Evolutionary conservation across 2,797 vertebrate genomes (phyloP).

Genomic region (Clarias laeviceps): DNA sequence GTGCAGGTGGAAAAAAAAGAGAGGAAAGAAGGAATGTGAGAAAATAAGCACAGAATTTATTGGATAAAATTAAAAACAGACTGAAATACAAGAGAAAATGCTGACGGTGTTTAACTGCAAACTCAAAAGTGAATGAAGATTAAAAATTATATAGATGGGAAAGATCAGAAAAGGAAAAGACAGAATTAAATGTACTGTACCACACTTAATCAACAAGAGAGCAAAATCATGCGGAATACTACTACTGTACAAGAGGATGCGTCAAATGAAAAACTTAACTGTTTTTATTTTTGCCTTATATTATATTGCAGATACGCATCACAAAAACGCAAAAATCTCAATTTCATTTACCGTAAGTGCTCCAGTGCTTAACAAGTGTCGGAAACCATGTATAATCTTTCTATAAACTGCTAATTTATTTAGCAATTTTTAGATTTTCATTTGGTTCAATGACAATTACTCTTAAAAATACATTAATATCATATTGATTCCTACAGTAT

Average conservation of each 20-base stretch:
- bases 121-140: slow-evolving; percentile 45
- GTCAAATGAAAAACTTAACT: not conserved
- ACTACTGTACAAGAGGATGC: not conserved
- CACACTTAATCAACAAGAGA: slow-evolving; percentile 14
- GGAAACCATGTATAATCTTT: too few species aligned
- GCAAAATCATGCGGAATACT: slow-evolving; percentile 12
- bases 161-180: slow-evolving; percentile 29
- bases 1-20: slow-evolving; percentile 48
- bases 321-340: not conserved
- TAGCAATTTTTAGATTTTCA: not conserved
- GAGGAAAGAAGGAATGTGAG: slow-evolving; percentile 60
- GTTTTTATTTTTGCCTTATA: not conserved
- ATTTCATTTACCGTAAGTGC: not conserved
- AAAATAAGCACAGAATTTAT: slow-evolving; percentile 72
- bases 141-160: slow-evolving; percentile 42
- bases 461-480: not conserved
- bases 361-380: not conserved
- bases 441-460: not conserved
- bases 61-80: slow-evolving; percentile 61
- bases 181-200: slow-evolving; percentile 19
- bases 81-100: slow-evolving; percentile 45
- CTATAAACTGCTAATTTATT: too few species aligned
- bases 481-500: too few species aligned
- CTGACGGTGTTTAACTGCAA: slow-evolving; percentile 29
- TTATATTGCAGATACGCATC: not conserved